These are phyloP conservation scores for Meta bourneti DNA, from an alignment of 2,888 invertebrate species.

Conservation along the genomic window DNA sequence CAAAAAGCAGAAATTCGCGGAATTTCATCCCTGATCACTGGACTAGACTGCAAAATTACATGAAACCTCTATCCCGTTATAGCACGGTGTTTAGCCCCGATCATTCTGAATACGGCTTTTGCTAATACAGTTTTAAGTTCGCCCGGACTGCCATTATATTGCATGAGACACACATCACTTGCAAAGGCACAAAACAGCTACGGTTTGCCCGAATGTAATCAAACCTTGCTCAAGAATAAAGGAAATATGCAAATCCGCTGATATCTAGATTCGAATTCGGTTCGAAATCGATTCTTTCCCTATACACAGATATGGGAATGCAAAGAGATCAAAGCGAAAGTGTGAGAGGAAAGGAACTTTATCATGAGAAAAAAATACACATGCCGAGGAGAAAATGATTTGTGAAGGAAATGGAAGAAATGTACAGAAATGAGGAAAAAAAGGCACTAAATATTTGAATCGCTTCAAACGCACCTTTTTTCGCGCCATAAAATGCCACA, in stretches of 20 bases:
- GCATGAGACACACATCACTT: background rate
- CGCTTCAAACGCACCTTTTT: background rate
- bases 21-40: background rate
- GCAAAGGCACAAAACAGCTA: background rate
- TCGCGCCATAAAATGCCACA: background rate
- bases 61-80: background rate
- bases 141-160: too few relatives aligned
- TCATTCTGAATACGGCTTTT: too few relatives aligned
- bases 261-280: conserved; percentile 4
- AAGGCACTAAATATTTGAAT: conserved; percentile 18
- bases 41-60: background rate
- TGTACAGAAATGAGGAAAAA: background rate
- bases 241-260: background rate
- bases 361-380: background rate
- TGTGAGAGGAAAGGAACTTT: background rate
- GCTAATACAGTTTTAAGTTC: too few relatives aligned
- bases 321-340: background rate
- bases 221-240: background rate
- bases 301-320: background rate
- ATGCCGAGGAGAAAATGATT: background rate
- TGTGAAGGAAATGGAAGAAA: background rate
- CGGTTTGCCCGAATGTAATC: background rate
- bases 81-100: background rate
- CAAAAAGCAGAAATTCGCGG: background rate
- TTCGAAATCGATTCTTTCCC: conserved; percentile 29